phyloP scores from a whole-genome alignment of 2,888 invertebrate species.

The Steromphala cineraria region DNA sequence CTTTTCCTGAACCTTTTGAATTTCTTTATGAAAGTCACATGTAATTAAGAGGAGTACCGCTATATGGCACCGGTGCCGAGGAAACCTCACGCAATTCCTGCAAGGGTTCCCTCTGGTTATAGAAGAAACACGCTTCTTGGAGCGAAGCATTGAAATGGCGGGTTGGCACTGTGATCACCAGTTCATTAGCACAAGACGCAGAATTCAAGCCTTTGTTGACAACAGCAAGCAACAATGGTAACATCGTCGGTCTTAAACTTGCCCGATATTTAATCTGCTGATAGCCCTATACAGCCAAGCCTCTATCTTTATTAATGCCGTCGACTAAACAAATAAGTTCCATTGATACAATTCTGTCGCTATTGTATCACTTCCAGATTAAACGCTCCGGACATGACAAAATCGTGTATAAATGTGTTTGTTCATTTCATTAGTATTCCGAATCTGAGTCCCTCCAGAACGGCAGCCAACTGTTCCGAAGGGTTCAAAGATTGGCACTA shows the following conservation, averaged over 20 bases:
- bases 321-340: slow-evolving; percentile 34
- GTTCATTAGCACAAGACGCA: slow-evolving; percentile 23
- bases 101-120: slow-evolving; percentile 3
- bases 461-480: slow-evolving; percentile 20
- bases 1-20: slow-evolving; percentile 29
- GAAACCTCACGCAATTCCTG: slow-evolving; percentile 13
- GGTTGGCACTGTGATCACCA: slow-evolving; percentile 30
- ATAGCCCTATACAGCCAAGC: slow-evolving; percentile 21
- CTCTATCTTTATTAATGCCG: slow-evolving; percentile 38
- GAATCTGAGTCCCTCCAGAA: not conserved
- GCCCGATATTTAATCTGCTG: slow-evolving; percentile 36
- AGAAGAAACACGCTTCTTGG: slow-evolving; percentile 23
- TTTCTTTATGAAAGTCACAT: slow-evolving; percentile 25
- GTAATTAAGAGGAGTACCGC: slow-evolving; percentile 33
- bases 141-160: not conserved
- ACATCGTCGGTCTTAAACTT: slow-evolving; percentile 24
- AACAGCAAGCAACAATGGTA: slow-evolving; percentile 22
- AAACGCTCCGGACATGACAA: slow-evolving; percentile 23
- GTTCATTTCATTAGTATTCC: slow-evolving; percentile 26
- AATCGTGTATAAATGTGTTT: slow-evolving; percentile 23
- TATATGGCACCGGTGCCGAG: not conserved
- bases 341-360: slow-evolving; percentile 6
- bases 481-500: not conserved
- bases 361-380: slow-evolving; percentile 39
- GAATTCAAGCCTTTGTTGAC: slow-evolving; percentile 30